phyloP scores from a whole-genome alignment of 2,888 invertebrate species.

The Stegana nigrithorax region DNA sequence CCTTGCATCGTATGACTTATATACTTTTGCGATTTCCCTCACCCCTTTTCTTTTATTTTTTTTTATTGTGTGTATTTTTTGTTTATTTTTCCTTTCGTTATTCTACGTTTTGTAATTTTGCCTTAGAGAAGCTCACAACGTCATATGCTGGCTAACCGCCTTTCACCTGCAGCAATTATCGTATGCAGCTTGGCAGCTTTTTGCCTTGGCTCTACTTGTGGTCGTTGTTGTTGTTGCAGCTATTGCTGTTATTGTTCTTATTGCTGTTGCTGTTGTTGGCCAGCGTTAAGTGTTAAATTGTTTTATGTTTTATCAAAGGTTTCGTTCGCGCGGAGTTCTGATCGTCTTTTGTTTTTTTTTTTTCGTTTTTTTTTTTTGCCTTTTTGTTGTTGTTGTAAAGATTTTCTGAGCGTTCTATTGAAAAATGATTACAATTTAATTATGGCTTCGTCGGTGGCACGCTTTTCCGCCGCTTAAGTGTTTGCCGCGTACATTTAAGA shows the following conservation, averaged over 20 bases:
- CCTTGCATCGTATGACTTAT: slow-evolving; percentile 38
- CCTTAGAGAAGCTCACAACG: no score
- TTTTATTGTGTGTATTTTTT: background rate
- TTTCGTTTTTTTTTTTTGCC: background rate
- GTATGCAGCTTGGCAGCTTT: background rate
- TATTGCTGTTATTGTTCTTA: slow-evolving; percentile 24
- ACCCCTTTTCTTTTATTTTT: background rate
- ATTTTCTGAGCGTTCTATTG: no score
- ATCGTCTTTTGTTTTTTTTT: background rate
- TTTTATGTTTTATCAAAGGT: slow-evolving; percentile 39
- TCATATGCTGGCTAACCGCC: no score
- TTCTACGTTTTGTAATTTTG: no score
- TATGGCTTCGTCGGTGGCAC: no score
- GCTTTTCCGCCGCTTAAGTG: no score
- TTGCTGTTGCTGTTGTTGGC: slow-evolving; percentile 22
- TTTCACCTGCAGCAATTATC: no score
- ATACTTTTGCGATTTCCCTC: slow-evolving; percentile 46
- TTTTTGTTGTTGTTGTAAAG: slow-evolving; percentile 4
- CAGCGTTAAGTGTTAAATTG: slow-evolving; percentile 55
- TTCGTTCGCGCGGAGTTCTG: no score
- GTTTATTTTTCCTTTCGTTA: background rate
- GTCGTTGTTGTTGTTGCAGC: slow-evolving; percentile 1
- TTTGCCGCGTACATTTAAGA: no score
- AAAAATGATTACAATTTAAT: slow-evolving; percentile 8
- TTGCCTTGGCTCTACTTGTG: background rate